A percentile compares a stretch with the other conserved stretches of the same genome.
Conservation (phyloP, 1,140 invertebrate genomes). For the Drosophila orena region DNA sequence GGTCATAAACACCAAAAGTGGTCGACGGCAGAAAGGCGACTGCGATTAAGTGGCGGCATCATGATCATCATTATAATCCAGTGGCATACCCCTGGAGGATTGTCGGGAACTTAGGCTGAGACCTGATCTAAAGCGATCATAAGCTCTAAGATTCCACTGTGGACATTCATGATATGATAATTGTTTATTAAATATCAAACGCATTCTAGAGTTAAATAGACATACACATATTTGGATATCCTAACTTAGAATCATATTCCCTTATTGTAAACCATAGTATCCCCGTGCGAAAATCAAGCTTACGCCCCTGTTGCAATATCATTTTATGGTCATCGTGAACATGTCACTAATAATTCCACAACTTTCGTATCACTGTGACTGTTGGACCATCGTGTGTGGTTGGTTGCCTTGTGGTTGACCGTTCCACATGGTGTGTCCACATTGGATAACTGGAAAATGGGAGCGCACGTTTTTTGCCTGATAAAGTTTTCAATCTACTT, state of each 20-base stretch:
- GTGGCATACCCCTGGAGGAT: neutral
- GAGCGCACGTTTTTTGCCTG: constrained; percentile 18
- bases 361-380: constrained; percentile 23
- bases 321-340: constrained; percentile 37
- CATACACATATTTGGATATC: too few species aligned
- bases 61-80: constrained; percentile 17
- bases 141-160: too few species aligned
- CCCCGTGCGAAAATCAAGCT: neutral
- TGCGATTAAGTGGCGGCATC: constrained; percentile 17
- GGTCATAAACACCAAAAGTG: constrained; percentile 44
- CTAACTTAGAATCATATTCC: too few species aligned
- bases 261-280: neutral
- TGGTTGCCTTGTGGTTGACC: constrained; percentile 8
- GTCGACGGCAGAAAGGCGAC: constrained; percentile 14
- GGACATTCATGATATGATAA: too few species aligned
- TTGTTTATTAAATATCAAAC: too few species aligned
- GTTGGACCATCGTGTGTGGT: constrained; percentile 2
- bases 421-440: constrained; percentile 32
- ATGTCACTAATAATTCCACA: constrained; percentile 54
- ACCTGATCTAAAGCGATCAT: neutral
- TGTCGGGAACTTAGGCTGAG: neutral
- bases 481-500: constrained; percentile 38
- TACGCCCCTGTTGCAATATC: constrained; percentile 6
- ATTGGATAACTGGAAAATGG: constrained; percentile 40
- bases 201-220: too few species aligned